Conservation (phyloP, 2,113 vertebrate genomes). For the Fregata magnificens region DNA sequence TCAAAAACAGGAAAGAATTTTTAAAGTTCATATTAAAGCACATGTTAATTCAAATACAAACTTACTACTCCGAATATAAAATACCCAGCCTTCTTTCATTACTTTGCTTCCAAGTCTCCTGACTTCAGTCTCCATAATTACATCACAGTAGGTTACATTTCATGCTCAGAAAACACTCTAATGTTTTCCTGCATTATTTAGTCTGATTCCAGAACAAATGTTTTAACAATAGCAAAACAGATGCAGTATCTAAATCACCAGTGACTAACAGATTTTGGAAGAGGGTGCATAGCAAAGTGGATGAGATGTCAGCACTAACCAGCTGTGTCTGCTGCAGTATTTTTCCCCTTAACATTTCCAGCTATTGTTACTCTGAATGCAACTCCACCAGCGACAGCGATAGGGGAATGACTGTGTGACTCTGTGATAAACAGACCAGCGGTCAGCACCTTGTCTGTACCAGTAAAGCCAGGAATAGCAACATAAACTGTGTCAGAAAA, state of each 20-base stretch:
- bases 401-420: neutral
- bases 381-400: neutral
- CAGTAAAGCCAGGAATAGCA: neutral
- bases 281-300: neutral
- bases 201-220: neutral
- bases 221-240: neutral
- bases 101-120: neutral
- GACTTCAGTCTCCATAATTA: neutral
- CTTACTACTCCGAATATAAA: neutral
- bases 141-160: neutral
- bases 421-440: neutral
- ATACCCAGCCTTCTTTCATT: neutral
- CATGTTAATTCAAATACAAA: neutral
- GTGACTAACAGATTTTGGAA: neutral
- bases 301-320: neutral
- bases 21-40: neutral
- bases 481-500: neutral
- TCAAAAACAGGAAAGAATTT: neutral
- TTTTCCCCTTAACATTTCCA: neutral
- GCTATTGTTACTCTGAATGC: neutral
- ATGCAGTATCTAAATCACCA: neutral
- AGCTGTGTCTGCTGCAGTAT: neutral
- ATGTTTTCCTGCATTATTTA: neutral
- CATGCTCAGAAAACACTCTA: neutral
- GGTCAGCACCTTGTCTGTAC: neutral